Conservation (phyloP, 2,113 vertebrate species). For the Atherinomorus stipes region DNA sequence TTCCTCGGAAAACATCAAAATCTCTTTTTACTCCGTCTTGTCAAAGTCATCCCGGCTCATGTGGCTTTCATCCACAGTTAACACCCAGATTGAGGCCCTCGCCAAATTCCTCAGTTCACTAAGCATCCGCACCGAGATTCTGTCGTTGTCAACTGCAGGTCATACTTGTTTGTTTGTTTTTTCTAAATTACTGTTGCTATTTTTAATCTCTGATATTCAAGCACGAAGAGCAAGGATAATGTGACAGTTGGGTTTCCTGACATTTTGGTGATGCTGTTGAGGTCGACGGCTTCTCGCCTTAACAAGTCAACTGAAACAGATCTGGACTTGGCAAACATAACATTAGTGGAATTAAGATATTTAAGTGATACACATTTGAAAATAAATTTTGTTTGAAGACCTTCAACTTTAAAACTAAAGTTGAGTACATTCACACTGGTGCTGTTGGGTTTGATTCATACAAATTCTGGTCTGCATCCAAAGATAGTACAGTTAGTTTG, state of each 20-base stretch:
- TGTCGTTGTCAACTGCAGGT: constrained; percentile 40
- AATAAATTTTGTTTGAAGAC: too few relatives aligned
- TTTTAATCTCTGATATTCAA: constrained; percentile 68
- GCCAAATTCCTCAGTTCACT: constrained; percentile 61
- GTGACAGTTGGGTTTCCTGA: constrained; percentile 34
- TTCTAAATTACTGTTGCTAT: constrained; percentile 40
- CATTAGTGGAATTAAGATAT: not conserved
- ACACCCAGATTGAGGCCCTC: constrained; percentile 43
- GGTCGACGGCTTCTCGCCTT: not conserved
- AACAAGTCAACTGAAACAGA: not conserved
- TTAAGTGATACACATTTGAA: too few relatives aligned
- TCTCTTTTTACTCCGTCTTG: constrained; percentile 58
- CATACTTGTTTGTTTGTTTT: constrained; percentile 38
- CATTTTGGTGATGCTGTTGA: constrained; percentile 32
- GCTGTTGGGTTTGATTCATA: too few relatives aligned
- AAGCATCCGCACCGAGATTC: constrained; percentile 17
- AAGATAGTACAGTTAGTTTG: too few relatives aligned
- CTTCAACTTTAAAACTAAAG: too few relatives aligned
- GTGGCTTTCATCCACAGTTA: constrained; percentile 57
- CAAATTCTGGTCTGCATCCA: too few relatives aligned
- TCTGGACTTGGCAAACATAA: not conserved
- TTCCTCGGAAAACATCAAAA: constrained; percentile 64
- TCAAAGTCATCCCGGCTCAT: constrained; percentile 71
- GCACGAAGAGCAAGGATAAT: constrained; percentile 58
- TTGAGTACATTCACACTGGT: too few relatives aligned